Conservation (phyloP, 2,113 vertebrate species). For the Coryphaenoides rupestris region DNA sequence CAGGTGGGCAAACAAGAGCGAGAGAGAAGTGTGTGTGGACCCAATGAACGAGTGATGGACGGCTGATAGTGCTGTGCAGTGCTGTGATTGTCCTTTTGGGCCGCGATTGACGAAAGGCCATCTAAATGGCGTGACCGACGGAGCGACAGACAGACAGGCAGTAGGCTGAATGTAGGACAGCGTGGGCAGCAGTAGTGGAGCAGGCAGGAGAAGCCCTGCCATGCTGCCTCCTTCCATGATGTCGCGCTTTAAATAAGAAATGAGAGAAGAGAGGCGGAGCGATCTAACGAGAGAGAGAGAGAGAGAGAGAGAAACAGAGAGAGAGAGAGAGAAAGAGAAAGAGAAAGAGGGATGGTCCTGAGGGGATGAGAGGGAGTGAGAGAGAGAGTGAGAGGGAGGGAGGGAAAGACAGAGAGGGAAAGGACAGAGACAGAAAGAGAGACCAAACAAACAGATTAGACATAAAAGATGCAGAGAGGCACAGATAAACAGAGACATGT, state of each 20-base stretch:
- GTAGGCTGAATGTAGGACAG: neutral
- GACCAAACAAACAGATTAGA: too few species aligned
- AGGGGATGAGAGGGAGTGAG: constrained; percentile 2
- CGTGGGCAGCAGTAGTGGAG: too few species aligned
- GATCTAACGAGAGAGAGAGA: too few species aligned
- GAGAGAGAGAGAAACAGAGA: neutral
- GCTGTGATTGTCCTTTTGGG: too few species aligned
- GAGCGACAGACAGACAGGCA: constrained; percentile 12
- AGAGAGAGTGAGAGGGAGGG: constrained; percentile 16
- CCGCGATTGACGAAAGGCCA: too few species aligned
- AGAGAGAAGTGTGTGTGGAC: neutral
- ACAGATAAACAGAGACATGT: neutral
- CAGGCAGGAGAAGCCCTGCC: too few species aligned
- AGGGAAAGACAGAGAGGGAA: constrained; percentile 15
- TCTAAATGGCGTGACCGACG: neutral
- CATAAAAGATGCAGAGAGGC: constrained; percentile 14
- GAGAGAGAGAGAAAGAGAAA: constrained; percentile 36
- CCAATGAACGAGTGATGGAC: neutral
- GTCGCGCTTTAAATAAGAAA: too few species aligned
- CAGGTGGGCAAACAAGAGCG: neutral
- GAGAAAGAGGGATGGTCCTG: too few species aligned
- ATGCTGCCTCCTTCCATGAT: too few species aligned
- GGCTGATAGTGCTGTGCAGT: too few species aligned
- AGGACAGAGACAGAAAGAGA: constrained; percentile 7
- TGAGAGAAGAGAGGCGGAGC: too few species aligned